A percentile compares a stretch with the other conserved stretches of the same genome.
Evolutionary conservation across 2,113 vertebrate genomes (phyloP).

Genomic region (Theristicus caerulescens): DNA sequence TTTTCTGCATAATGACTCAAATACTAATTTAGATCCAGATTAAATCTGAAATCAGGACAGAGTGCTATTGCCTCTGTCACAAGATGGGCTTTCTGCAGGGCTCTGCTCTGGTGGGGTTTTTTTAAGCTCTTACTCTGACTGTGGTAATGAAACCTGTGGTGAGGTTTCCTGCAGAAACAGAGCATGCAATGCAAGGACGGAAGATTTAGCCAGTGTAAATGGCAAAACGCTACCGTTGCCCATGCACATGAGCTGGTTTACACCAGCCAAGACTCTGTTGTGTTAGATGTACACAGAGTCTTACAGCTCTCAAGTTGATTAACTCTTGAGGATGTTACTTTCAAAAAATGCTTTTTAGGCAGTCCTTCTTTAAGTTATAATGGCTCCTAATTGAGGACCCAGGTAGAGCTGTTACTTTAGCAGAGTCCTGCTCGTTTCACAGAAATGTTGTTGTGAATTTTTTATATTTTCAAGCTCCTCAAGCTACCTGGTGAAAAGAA

Average conservation of each 20-base stretch:
- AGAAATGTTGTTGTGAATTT: not conserved
- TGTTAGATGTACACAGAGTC: not conserved
- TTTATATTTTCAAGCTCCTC: constrained; percentile 8
- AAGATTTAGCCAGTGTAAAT: not conserved
- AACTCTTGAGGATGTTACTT: not conserved
- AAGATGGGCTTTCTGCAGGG: not conserved
- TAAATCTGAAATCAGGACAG: not conserved
- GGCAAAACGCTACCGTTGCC: not conserved
- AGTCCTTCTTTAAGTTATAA: not conserved
- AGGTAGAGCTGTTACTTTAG: not conserved
- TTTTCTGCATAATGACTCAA: not conserved
- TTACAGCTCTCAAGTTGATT: not conserved
- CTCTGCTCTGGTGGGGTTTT: not conserved
- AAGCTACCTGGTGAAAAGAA: constrained; percentile 60
- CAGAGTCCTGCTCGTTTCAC: not conserved
- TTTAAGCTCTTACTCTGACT: not conserved
- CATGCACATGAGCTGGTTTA: not conserved
- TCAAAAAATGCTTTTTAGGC: not conserved
- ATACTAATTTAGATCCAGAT: not conserved
- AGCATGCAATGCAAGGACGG: not conserved
- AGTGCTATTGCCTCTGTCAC: not conserved
- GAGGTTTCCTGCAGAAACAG: not conserved
- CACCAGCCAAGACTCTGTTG: not conserved
- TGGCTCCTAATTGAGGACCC: not conserved
- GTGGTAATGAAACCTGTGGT: not conserved